Percentiles rank a stretch among this genome's conserved stretches.
Evolutionary conservation across 2,113 vertebrate species (phyloP).

Genomic region (Melanostigma gelatinosum): DNA sequence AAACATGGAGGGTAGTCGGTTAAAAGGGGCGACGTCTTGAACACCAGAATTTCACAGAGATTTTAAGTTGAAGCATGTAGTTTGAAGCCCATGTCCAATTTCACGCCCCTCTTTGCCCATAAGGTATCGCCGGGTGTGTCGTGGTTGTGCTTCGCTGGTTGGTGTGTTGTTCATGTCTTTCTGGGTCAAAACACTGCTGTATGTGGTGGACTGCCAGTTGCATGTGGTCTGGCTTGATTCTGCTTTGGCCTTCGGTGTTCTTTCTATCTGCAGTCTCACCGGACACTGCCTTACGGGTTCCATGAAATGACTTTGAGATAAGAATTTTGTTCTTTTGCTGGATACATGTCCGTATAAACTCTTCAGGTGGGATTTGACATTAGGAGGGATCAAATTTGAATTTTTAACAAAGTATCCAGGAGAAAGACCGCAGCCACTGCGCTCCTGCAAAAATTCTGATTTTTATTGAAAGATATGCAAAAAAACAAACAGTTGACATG

Average conservation of each 20-base stretch:
- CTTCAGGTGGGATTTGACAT: background rate
- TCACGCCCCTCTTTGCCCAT: constrained; percentile 1
- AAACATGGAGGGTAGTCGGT: background rate
- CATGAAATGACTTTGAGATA: constrained; percentile 69
- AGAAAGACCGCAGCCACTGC: background rate
- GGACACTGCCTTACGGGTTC: constrained; percentile 75
- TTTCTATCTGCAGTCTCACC: constrained; percentile 74
- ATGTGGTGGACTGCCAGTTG: constrained; percentile 57
- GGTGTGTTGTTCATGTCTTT: constrained; percentile 38
- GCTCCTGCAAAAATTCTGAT: background rate
- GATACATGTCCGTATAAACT: constrained; percentile 11
- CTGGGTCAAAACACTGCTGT: constrained; percentile 47
- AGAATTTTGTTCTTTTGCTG: background rate
- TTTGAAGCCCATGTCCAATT: background rate
- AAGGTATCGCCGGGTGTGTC: background rate
- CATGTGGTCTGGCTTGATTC: constrained; percentile 68
- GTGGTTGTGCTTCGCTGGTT: constrained; percentile 68
- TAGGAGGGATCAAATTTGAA: background rate
- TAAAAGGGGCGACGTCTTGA: background rate
- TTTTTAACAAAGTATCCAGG: background rate
- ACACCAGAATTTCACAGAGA: background rate
- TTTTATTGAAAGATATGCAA: background rate
- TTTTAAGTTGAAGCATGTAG: background rate
- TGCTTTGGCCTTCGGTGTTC: constrained; percentile 68
- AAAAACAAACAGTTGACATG: background rate